A percentile compares a stretch with the other conserved stretches of the same genome.
These are phyloP conservation scores for Halcyon leucocephala DNA, from an alignment of 2,797 vertebrate genomes.

Conservation along the genomic window DNA sequence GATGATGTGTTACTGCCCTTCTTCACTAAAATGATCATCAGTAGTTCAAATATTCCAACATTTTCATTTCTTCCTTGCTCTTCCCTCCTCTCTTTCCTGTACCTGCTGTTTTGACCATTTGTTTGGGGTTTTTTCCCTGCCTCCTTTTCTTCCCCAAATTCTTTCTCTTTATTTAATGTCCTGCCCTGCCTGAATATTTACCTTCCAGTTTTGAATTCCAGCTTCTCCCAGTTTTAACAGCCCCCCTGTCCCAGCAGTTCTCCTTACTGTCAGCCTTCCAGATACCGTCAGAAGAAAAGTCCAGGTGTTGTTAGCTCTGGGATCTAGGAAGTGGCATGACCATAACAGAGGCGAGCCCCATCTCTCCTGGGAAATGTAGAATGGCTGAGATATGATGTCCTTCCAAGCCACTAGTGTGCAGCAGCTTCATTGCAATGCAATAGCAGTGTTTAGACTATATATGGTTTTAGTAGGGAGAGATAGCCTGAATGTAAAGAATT, in stretches of 20 bases:
- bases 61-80: neutral
- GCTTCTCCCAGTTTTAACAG: neutral
- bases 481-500: neutral
- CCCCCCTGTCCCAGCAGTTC: neutral
- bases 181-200: neutral
- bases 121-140: neutral
- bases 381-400: neutral
- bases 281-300: neutral
- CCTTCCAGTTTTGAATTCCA: neutral
- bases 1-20: neutral
- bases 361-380: neutral
- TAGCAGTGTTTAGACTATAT: neutral
- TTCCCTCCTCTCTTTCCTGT: neutral
- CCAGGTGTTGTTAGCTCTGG: neutral
- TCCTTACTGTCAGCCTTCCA: rapidly evolving
- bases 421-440: neutral
- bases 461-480: neutral
- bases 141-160: neutral
- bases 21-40: neutral
- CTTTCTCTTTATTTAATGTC: neutral
- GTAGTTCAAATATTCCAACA: neutral
- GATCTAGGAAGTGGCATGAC: neutral
- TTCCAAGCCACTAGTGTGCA: neutral
- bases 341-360: neutral
- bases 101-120: neutral